These are phyloP conservation scores for Himalopsyche phryganea DNA, from an alignment of 1,140 invertebrate species.

Conservation along the genomic window DNA sequence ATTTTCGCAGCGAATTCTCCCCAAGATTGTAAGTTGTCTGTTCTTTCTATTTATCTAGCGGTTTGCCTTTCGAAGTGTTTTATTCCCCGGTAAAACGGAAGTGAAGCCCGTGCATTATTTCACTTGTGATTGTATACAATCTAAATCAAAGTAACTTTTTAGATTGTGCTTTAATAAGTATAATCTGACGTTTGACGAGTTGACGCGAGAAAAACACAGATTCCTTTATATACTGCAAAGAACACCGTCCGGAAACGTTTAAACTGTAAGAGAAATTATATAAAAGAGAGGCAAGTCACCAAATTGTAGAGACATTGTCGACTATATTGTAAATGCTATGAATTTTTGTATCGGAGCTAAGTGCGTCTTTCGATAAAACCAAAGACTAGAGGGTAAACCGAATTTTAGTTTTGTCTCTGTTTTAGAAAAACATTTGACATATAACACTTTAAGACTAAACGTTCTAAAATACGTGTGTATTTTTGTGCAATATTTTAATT, in stretches of 20 bases:
- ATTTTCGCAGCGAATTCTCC: too few species aligned
- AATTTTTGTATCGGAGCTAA: neutral
- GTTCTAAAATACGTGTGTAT: conserved; percentile 27
- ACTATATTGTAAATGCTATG: too few species aligned
- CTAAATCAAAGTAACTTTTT: too few species aligned
- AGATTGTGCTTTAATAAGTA: too few species aligned
- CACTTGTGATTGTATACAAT: too few species aligned
- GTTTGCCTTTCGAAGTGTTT: too few species aligned
- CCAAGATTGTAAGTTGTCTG: too few species aligned
- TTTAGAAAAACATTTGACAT: conserved; percentile 9
- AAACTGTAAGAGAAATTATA: conserved; percentile 15
- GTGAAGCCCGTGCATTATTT: too few species aligned
- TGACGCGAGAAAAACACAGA: neutral
- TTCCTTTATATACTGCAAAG: neutral
- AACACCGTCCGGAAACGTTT: conserved; percentile 30
- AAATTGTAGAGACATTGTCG: neutral
- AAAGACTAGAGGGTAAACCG: conserved; percentile 29
- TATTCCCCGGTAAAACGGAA: too few species aligned
- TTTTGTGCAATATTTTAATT: conserved; percentile 25
- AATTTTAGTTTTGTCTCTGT: conserved; percentile 29
- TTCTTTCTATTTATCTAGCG: too few species aligned
- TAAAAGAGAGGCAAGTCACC: neutral
- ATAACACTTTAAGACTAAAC: conserved; percentile 10
- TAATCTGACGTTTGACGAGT: too few species aligned
- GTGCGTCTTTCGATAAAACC: conserved; percentile 13